Base-by-base conservation (phyloP, 2,113 vertebrate species). In the Leptodactylus fuscus region DNA sequence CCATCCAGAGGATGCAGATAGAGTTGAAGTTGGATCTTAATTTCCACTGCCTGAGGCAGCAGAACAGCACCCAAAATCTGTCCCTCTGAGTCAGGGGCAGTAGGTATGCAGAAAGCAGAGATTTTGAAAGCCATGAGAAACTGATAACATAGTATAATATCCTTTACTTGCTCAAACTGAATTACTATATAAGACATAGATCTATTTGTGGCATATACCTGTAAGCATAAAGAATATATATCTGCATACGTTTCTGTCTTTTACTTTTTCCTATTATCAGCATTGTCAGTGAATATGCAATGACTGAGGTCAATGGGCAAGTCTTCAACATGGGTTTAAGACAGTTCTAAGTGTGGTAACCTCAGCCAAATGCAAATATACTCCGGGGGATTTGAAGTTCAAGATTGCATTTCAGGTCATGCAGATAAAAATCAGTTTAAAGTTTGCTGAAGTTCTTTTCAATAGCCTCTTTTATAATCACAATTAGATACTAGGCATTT, bases 381-480 rank as follows among this genome's bases (percentile, higher is more conserved):
- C 84, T 85, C 77, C 65, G 81, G 84, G 65, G 84, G 67, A 86
- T 86, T 73, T 73, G 65, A 86, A 86, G 84, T 86, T 86, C 84
- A 86, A 86, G 84, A 81, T 73, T 86, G 76, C 84, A 86, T 86
- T 86, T 86, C 84, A 86, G 84, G 84, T 86, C 84, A 86, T 86
- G 84, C 76, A 86, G 84, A 86, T 86, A 86, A 86, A 86, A 81
- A 86, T 86, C 84, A 73, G 84, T 81, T 78, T 86, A 81, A 81
- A 86, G 77, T 81, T 86, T 55, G 84, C 77, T 86, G 84, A 86
- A 81, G 84, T 86, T 73, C 77, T 81, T 86, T 86, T 86, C 76
- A 81, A 86, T 81, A 51, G 80, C 77, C 77, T 86, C 75, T 81
- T 86, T 86, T 80, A 86, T 81, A 81, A 80, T 79, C 76, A 60